These are phyloP conservation scores for Gymnothorax javanicus DNA, from an alignment of 2,797 vertebrate genomes.

Conservation along the genomic window DNA sequence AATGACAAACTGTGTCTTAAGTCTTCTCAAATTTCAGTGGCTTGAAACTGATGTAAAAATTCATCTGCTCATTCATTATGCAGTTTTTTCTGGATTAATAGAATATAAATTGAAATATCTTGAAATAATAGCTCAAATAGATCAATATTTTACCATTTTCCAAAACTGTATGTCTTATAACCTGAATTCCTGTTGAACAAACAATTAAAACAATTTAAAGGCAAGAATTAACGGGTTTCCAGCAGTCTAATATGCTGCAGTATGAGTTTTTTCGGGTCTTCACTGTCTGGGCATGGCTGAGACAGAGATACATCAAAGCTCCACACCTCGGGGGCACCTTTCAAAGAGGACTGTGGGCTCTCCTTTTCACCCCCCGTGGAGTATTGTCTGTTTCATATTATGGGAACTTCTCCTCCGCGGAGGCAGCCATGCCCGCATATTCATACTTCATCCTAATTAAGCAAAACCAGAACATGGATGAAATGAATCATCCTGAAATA, in stretches of 20 bases:
- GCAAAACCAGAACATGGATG: background rate
- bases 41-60: background rate
- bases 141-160: background rate
- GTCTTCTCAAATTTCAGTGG: background rate
- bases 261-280: background rate
- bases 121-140: background rate
- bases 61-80: background rate
- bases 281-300: conserved; percentile 4
- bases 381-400: conserved; percentile 10
- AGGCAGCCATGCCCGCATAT: background rate
- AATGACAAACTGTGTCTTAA: background rate
- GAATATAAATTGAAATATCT: background rate
- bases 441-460: conserved; percentile 8
- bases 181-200: background rate
- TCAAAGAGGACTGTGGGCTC: background rate
- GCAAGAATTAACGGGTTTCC: no score
- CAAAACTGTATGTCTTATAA: background rate
- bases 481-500: conserved; percentile 8
- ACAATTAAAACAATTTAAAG: background rate
- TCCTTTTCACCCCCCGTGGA: background rate
- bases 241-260: background rate
- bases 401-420: background rate
- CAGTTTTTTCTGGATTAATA: background rate
- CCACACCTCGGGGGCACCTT: background rate
- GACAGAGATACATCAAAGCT: background rate